Evolutionary conservation across 2,113 vertebrate genomes (phyloP).

Genomic region (Aleadryas rufinucha): DNA sequence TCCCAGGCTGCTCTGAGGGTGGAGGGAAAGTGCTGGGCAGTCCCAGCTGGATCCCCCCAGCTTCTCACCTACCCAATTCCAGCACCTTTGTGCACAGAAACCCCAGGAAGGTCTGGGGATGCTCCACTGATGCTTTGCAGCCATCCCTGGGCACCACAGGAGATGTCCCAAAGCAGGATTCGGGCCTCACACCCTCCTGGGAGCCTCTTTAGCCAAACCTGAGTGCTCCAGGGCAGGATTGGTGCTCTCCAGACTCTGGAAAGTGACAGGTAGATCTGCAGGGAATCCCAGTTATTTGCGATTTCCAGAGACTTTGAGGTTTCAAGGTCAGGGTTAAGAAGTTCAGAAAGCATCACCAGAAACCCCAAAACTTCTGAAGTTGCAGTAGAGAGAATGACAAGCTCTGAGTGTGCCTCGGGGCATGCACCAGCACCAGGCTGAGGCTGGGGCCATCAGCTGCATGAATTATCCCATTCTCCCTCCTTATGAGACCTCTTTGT

Average conservation of each 20-base stretch:
- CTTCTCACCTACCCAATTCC: not conserved
- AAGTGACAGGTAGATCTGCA: not conserved
- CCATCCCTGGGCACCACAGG: not conserved
- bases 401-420: not conserved
- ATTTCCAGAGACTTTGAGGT: not conserved
- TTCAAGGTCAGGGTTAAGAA: not conserved
- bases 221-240: not conserved
- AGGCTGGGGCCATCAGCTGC: not conserved
- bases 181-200: not conserved
- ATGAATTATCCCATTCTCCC: conserved; percentile 18
- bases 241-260: not conserved
- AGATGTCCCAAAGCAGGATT: not conserved
- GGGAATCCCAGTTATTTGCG: not conserved
- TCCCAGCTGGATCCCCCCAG: not conserved
- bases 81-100: not conserved
- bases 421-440: not conserved
- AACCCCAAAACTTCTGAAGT: not conserved
- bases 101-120: not conserved
- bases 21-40: not conserved
- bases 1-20: not conserved
- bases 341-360: not conserved
- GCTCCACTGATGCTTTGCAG: not conserved
- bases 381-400: not conserved
- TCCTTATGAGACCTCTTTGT: conserved; percentile 21
- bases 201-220: not conserved